phyloP scores from a whole-genome alignment of 2,113 vertebrate species.

The Trichechus manatus region DNA sequence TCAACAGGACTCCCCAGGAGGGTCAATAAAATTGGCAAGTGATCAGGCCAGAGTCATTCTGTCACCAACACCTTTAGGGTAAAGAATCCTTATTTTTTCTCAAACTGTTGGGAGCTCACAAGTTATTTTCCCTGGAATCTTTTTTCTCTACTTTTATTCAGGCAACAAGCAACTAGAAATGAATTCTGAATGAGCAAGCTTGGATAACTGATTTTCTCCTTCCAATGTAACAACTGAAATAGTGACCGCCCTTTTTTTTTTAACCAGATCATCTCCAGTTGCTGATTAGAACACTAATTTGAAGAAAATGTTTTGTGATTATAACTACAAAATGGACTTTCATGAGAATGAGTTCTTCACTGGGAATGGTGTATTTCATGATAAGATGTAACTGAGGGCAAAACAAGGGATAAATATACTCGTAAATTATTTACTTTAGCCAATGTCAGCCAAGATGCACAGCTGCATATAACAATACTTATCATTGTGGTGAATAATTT shows the following conservation, averaged over 20 bases:
- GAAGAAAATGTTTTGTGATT: conserved; percentile 21
- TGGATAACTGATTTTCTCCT: conserved; percentile 22
- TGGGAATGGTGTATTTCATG: conserved; percentile 32
- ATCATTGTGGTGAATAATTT: conserved; percentile 48
- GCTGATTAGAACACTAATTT: background rate
- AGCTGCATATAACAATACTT: background rate
- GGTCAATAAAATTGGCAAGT: background rate
- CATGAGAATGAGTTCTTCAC: conserved; percentile 24
- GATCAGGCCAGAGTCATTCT: background rate
- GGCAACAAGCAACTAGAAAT: background rate
- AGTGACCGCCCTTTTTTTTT: background rate
- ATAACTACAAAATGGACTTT: conserved; percentile 3
- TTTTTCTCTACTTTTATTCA: background rate
- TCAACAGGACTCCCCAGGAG: background rate
- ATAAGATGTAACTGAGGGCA: background rate
- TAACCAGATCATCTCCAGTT: background rate
- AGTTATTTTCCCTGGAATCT: background rate
- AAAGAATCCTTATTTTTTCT: background rate
- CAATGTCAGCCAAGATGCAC: conserved; percentile 18
- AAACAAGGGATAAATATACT: conserved; percentile 26
- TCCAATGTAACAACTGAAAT: background rate
- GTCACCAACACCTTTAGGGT: background rate
- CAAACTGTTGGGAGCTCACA: background rate
- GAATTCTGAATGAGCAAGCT: background rate
- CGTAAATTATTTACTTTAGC: conserved; percentile 58